A percentile compares a stretch with the other conserved stretches of the same genome.
Conservation (phyloP, 1,140 invertebrate genomes). For the Oppia nitens region DNA sequence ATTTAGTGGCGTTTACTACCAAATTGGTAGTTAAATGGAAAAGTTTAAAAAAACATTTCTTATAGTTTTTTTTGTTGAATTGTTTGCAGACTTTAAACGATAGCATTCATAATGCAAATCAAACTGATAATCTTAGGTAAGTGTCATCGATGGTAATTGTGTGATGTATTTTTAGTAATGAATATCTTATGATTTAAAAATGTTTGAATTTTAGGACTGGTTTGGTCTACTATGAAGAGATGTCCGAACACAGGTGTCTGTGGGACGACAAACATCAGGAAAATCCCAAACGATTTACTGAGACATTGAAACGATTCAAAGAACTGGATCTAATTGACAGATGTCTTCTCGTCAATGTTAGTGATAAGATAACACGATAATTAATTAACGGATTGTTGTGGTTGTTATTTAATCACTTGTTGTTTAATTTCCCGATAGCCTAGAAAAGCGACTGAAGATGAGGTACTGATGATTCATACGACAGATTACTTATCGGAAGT, state of each 20-base stretch:
- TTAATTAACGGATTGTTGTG: not conserved
- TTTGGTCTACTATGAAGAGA: slow-evolving; percentile 53
- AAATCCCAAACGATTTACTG: slow-evolving; percentile 51
- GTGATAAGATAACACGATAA: not conserved
- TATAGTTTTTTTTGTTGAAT: not conserved
- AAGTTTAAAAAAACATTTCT: not conserved
- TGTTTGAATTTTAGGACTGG: slow-evolving; percentile 37
- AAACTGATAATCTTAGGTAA: not conserved
- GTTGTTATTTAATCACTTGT: not conserved
- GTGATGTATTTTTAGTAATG: not conserved
- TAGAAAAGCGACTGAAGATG: slow-evolving; percentile 46
- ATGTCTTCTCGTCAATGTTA: slow-evolving; percentile 31
- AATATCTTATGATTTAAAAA: not conserved
- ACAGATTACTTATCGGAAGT: slow-evolving; percentile 44
- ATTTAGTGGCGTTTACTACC: not conserved
- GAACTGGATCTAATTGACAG: slow-evolving; percentile 50
- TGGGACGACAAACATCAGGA: slow-evolving; percentile 73
- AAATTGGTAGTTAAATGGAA: not conserved
- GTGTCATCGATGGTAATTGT: not conserved
- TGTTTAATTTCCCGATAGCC: slow-evolving; percentile 27
- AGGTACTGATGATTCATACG: slow-evolving; percentile 46
- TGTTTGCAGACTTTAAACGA: not conserved
- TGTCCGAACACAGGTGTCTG: slow-evolving; percentile 55
- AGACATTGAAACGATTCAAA: slow-evolving; percentile 51
- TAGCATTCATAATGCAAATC: not conserved